Evolutionary conservation across 2,113 vertebrate genomes (phyloP).

Genomic region (Callipepla squamata): DNA sequence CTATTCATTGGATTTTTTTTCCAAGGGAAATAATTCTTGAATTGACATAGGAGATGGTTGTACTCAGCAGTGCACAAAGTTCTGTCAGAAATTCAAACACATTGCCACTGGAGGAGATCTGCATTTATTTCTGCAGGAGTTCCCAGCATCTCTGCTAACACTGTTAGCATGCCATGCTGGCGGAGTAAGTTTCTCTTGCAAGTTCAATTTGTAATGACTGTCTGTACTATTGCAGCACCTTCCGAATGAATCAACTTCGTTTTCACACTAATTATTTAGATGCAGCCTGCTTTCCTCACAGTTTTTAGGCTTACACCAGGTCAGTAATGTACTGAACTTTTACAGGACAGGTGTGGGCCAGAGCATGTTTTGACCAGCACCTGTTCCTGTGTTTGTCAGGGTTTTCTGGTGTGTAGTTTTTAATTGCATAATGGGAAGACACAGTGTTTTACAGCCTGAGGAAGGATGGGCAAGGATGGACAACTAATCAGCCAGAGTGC

Average conservation of each 20-base stretch:
- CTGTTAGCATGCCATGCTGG: neutral
- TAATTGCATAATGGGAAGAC: neutral
- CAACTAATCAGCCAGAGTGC: neutral
- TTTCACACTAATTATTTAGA: neutral
- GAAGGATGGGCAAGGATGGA: neutral
- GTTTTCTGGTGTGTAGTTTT: neutral
- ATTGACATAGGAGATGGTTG: neutral
- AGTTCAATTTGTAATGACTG: neutral
- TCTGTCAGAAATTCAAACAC: neutral
- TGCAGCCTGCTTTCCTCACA: neutral
- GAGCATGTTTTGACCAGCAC: neutral
- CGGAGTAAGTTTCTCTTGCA: neutral
- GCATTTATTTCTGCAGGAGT: neutral
- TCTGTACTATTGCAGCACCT: neutral
- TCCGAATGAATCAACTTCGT: fast-evolving
- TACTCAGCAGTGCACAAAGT: neutral
- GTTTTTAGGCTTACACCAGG: neutral
- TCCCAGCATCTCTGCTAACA: neutral
- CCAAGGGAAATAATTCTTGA: neutral
- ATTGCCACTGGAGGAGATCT: too few relatives aligned
- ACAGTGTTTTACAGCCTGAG: neutral
- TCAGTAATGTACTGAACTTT: neutral
- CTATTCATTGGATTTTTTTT: neutral
- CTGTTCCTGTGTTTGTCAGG: neutral
- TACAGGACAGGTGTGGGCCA: neutral